Evolutionary conservation across 2,113 vertebrate species (phyloP), one percentile per base, ranked within the genome.

Genomic region (Heteronetta atricapilla): DNA sequence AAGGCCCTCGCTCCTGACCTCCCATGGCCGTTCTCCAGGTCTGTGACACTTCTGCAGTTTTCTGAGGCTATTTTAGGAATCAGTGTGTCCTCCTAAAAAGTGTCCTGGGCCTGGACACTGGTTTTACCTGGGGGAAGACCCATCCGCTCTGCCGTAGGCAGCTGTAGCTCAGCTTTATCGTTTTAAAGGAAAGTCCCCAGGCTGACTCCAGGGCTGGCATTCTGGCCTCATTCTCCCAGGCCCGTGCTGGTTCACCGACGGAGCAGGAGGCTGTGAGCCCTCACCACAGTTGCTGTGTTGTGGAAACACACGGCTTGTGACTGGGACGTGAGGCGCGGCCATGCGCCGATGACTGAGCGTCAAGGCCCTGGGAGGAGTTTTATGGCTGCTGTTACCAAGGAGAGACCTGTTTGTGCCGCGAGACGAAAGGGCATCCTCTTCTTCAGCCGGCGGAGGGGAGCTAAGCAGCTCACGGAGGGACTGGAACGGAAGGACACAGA

Each of bases 181-280:
- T 29, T 82, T 70, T 67, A 84, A 78, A 82, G 31, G 22, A 16
- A 55, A 26, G 13, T 20, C 73, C 64, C 18, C 42, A 72, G 62
- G 12, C 46, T 0, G 2, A 77, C 59, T 11, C 23, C 22, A 10
- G 40, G 31, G 8, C 22, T 15, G 12, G 62, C 31, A n/a, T 25
- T 38, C 42, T 62, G 53, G 16, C 21, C 22, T 34, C 74, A 22
- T 34, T 59, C 20, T 72, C 23, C 29, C 42, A 48, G 82, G 62
- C 70, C 25, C 7, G 1, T 0, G 1, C 19, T 22, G 21, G 22
- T 70, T 76, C 40, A 59, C 1, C 0, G 0, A 20, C 48, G 25
- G 46, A 80, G 62, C 6, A 38, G 34, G 53, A 7, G 10, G 67
- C 6, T 2, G 6, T 64, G 52, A 59, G 74, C 63, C 40, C 55